Base-by-base conservation (phyloP, 35 echinoderm and acorn worm species). In the Diadema setosum region DNA sequence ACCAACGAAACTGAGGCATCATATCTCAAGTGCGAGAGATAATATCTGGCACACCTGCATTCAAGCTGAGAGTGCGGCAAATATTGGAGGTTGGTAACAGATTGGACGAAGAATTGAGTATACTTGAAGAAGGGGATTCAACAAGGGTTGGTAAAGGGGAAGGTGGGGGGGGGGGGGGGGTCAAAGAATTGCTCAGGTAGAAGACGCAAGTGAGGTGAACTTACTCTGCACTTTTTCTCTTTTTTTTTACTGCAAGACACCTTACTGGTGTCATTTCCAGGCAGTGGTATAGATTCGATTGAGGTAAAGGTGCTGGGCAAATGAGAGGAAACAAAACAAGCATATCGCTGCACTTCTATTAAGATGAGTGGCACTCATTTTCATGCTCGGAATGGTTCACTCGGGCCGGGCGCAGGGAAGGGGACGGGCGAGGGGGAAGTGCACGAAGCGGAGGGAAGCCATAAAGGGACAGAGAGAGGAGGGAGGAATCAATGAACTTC, bases 81-180 rank as follows among this genome's bases (percentile, higher is more conserved):
- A 78, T 78, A 78, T 78, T 78, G 73, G 73, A 44, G 73, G 40
- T 44, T 78, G 73, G 73, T 78, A 78, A 78, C 73, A 78, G 73
- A 78, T 78, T 78, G 73, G 44, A 33, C 27, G 44, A 78, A 41
- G 44, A 42, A 24, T 78, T 21, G 73, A 39, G 73, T 44, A 78
- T 78, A 41, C 73, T 78, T 78, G 73, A 78, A 21, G 73, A 78
- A 6, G 29, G 37, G 5, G 27, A 67, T 67, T 67, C 63, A 78
- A 78, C 73, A 78, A 36, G 73, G 27, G 37, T 67, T 67, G 27
- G 44, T 41, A 33, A 78, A 36, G 73, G 70, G 43, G 14, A 35
- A 40, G 37, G 30, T 31, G 70, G 39, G 27, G 70, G 61, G 56
- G 67, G 40, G 73, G 24, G 73, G 37, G 73, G 37, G 73, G 44